Evolutionary conservation across 2,888 invertebrate species (phyloP), one percentile per base, ranked within the genome.

Genomic region (Acleris emargana): DNA sequence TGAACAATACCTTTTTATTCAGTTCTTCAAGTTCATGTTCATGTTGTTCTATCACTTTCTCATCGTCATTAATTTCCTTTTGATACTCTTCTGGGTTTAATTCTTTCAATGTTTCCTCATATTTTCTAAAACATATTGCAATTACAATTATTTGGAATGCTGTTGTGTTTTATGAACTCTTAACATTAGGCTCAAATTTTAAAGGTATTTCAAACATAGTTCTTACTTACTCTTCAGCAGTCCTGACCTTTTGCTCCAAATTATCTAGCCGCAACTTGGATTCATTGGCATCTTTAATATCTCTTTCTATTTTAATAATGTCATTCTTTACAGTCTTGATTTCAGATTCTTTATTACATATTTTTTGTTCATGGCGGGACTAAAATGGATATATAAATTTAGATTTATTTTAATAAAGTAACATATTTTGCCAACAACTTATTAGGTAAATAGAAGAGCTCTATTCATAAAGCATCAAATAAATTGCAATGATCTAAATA

Each of bases 301-400:
- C 94, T 53, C 86, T 86, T 68, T 93, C 94, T 42, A 93, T 82
- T 71, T 93, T 93, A 1, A 84, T 81, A 0, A 94, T 86, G 71
- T 96, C 95, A 47, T 88, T 88, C 73, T 94, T 94, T 51, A 92
- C 91, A 47, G 94, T 93, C 20, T 79, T 78, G 20, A 94, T 90
- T 73, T 94, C 94, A 7, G 89, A 84, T 63, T 93, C 93, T 77
- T 95, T 95, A 18, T 94, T 89, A 3, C 89, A 83, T 63, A 95
- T 94, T 76, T 95, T 94, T 78, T 95, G 95, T 76, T 96, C 95
- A 45, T 95, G 91, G 68, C 94, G 93, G 0, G 95, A 94, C 80
- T 94, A 86, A 45, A 79, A 80, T 49, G 28, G 59, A 80, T 50
- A 28, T 54, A 43, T n/a, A 3, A 18, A 42, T 42, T 18, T 9